Conservation (phyloP, 2,888 invertebrate genomes). For the Agrotis puta region DNA sequence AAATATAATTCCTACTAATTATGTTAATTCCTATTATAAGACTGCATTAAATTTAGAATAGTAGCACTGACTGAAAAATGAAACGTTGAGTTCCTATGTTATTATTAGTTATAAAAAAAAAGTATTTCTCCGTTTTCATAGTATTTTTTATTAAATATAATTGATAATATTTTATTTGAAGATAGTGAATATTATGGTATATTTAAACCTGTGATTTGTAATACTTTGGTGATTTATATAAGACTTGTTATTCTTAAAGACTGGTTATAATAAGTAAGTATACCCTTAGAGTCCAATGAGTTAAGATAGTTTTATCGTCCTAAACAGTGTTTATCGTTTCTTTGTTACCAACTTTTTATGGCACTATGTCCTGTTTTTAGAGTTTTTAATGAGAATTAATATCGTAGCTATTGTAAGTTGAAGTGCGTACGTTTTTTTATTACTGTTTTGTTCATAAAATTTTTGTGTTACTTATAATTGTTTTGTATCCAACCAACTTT, state of each 20-base stretch:
- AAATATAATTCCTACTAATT: conserved; percentile 23
- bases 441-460: not conserved
- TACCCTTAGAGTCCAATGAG: conserved; percentile 8
- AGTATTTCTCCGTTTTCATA: not conserved
- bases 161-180: not conserved
- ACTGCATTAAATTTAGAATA: conserved; percentile 38
- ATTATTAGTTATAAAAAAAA: conserved; percentile 11
- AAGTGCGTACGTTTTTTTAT: not conserved
- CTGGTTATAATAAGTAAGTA: conserved; percentile 16
- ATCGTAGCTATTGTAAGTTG: not conserved
- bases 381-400: conserved; percentile 15
- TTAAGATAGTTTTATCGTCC: conserved; percentile 6
- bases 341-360: conserved; percentile 8
- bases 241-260: conserved; percentile 25
- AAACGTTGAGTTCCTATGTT: conserved; percentile 9
- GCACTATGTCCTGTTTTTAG: conserved; percentile 3
- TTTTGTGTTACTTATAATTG: no score
- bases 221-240: conserved; percentile 19
- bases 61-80: conserved; percentile 20
- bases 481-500: no score
- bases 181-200: not conserved
- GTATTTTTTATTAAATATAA: not conserved
- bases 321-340: conserved; percentile 7
- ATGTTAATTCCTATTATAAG: conserved; percentile 37
- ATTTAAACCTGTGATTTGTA: conserved; percentile 18